Evolutionary conservation across 2,888 invertebrate species (phyloP).

Genomic region (Eumacrocentrus americanus): DNA sequence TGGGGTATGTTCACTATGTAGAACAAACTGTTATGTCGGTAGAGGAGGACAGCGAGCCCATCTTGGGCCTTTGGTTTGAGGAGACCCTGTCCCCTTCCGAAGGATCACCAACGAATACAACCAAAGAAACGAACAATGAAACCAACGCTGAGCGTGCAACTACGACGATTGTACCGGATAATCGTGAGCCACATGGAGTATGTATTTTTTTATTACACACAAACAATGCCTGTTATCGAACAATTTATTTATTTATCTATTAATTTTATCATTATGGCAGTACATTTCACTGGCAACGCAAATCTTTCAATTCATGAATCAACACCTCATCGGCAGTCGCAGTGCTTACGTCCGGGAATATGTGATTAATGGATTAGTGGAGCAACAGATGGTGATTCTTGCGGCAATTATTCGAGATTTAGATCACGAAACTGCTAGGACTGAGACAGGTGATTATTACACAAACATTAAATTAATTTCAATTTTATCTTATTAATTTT

Average conservation of each 20-base stretch:
- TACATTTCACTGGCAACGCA: slow-evolving; percentile 87
- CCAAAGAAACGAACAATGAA: slow-evolving; percentile 63
- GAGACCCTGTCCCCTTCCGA: slow-evolving; percentile 87
- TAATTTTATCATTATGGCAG: slow-evolving; percentile 60
- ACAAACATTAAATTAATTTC: not conserved
- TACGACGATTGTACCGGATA: slow-evolving; percentile 73
- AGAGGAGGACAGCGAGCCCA: slow-evolving; percentile 82
- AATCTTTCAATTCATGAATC: slow-evolving; percentile 85
- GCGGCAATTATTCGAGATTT: slow-evolving; percentile 89
- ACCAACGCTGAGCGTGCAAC: slow-evolving; percentile 64
- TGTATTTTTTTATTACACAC: slow-evolving; percentile 37
- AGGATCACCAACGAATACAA: slow-evolving; percentile 65
- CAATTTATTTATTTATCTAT: no score
- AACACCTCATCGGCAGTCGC: slow-evolving; percentile 77
- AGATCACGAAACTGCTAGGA: slow-evolving; percentile 85
- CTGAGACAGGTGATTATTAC: slow-evolving; percentile 69
- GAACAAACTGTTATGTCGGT: slow-evolving; percentile 56
- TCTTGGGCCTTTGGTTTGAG: slow-evolving; percentile 93
- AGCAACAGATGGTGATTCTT: slow-evolving; percentile 87
- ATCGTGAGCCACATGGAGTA: slow-evolving; percentile 78
- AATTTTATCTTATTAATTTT: not conserved
- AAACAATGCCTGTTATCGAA: no score
- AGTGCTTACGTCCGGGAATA: slow-evolving; percentile 73
- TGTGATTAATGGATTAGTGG: slow-evolving; percentile 76
- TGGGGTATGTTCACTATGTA: slow-evolving; percentile 50